Evolutionary conservation across 2,113 vertebrate genomes (phyloP).

Genomic region (Xiphias gladius): DNA sequence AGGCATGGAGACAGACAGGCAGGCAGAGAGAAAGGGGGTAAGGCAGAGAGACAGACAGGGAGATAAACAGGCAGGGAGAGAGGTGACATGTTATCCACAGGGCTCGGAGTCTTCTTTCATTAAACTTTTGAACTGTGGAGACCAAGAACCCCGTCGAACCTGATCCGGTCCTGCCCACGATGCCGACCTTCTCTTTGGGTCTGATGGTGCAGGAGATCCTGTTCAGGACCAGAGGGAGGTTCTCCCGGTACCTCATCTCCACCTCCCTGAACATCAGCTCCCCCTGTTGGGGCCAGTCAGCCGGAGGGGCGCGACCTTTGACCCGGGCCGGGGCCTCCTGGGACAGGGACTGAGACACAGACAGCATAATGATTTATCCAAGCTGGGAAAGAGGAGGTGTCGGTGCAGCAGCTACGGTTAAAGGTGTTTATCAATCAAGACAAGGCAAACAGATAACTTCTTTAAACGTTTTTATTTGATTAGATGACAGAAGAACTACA

Average conservation of each 20-base stretch:
- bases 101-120: neutral
- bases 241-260: constrained; percentile 93
- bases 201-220: constrained; percentile 92
- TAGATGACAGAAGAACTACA: too few species aligned
- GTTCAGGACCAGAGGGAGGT: constrained; percentile 93
- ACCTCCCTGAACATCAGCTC: constrained; percentile 91
- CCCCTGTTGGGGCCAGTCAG: constrained; percentile 93
- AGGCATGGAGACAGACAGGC: neutral
- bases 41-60: neutral
- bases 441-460: too few species aligned
- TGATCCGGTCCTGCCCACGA: constrained; percentile 94
- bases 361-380: neutral
- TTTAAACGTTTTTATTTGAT: too few species aligned
- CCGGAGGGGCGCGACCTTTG: constrained; percentile 88
- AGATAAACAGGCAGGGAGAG: neutral
- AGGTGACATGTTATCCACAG: neutral
- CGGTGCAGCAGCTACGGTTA: neutral
- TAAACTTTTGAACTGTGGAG: neutral
- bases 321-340: constrained; percentile 93
- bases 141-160: constrained; percentile 76
- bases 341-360: constrained; percentile 87
- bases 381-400: neutral
- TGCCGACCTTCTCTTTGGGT: constrained; percentile 94
- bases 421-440: too few species aligned
- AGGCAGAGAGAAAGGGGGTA: neutral